Base-by-base conservation (phyloP, 2,113 vertebrate species). In the Odocoileus hemionus region DNA sequence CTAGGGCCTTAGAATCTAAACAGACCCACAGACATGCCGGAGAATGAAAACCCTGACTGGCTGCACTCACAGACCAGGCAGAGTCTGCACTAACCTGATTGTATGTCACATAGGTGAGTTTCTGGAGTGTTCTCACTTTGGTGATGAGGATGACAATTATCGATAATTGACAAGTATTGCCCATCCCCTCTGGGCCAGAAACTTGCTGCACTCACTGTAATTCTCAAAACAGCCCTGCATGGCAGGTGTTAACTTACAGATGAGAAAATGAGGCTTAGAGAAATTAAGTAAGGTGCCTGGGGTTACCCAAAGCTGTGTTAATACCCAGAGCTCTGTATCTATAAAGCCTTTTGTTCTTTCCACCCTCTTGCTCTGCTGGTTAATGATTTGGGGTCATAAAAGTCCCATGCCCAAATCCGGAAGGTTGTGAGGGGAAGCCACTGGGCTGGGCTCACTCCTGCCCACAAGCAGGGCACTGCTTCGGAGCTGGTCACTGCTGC, bases 361-460 rank as follows among this genome's bases (percentile, higher is more conserved):
- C 26, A 58, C 47, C 33, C 23, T 11, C 60, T 39, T 76, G 11
- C 36, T 84, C 95, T 93, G 61, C 97, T 97, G 94, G 54, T 86
- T 90, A 96, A 64, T 88, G 89, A 88, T 60, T 79, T 89, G 82
- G 85, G 92, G 85, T 95, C 87, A 47, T 96, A 87, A 97, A 95
- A 94, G 86, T 93, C 93, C 76, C 67, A 12, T 33, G 55, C 45
- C 45, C 36, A 47, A 61, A 88, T 87, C 74, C 0, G 47, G 64
- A 95, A 97, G 91, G 52, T 39, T 36, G 12, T 70, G 55, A 88
- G 74, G 26, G 61, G 86, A 70, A 85, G 74, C 39, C 36, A 36
- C 17, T 28, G 4, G 39, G 23, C 74, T 11, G 25, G 36, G 50
- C 30, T 95, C 84, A 47, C 25, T 30, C 21, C 23, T 78, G 30